A percentile compares a stretch with the other conserved stretches of the same genome.
Conservation (phyloP, 2,113 vertebrate species). For the Sylvia atricapilla region DNA sequence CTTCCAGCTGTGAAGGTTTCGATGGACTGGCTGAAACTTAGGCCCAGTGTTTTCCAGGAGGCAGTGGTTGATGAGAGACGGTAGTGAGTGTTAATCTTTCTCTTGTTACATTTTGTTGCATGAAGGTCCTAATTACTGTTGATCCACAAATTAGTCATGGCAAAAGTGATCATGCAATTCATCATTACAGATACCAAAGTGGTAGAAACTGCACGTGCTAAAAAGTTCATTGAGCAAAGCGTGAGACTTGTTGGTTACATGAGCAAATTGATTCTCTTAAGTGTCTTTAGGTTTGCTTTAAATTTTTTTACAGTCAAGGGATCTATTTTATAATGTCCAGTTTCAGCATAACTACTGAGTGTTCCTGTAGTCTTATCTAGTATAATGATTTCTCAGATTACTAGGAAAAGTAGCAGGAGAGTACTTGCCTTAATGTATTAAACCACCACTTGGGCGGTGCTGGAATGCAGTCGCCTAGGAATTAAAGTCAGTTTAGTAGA, state of each 20-base stretch:
- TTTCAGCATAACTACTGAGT: background rate
- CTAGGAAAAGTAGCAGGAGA: background rate
- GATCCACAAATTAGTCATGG: background rate
- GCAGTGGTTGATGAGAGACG: conserved; percentile 85
- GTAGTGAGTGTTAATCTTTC: conserved; percentile 81
- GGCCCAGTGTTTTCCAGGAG: conserved; percentile 88
- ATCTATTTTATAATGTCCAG: background rate
- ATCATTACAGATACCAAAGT: background rate
- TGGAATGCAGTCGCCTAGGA: background rate
- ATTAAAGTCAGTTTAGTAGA: background rate
- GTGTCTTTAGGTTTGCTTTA: background rate
- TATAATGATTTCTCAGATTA: background rate
- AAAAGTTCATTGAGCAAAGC: background rate
- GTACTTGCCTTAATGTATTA: background rate
- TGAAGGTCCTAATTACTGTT: background rate
- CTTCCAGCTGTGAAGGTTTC: conserved; percentile 97
- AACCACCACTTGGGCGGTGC: background rate
- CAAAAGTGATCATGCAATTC: background rate
- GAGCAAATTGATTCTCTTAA: background rate
- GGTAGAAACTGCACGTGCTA: background rate
- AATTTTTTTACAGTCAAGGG: background rate
- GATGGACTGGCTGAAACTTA: conserved; percentile 94
- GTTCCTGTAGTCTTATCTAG: background rate
- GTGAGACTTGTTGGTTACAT: background rate
- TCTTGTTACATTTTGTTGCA: background rate